These are phyloP conservation scores for Drosophila neoperkinsi DNA, from an alignment of 2,888 invertebrate species.

Conservation along the genomic window DNA sequence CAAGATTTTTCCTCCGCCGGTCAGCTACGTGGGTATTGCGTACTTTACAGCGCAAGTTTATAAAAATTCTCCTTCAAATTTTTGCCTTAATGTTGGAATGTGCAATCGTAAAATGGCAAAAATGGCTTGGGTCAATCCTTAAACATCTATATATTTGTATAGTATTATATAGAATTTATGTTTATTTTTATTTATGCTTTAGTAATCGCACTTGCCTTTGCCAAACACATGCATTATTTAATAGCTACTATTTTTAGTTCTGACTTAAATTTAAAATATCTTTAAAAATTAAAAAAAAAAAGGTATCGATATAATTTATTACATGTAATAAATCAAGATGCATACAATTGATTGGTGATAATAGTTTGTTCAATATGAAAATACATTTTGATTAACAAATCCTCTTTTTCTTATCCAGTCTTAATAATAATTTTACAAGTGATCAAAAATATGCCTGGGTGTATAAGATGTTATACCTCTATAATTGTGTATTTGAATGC, in stretches of 20 bases:
- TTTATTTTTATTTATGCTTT: background rate
- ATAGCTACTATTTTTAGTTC: background rate
- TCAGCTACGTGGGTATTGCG: slow-evolving; percentile 37
- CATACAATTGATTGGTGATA: background rate
- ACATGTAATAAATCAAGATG: background rate
- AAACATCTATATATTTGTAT: background rate
- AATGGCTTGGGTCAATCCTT: background rate
- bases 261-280: background rate
- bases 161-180: background rate
- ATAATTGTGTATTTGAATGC: background rate
- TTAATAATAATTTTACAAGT: background rate
- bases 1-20: slow-evolving; percentile 48
- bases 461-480: background rate
- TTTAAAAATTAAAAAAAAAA: background rate
- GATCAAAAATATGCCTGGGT: background rate
- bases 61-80: slow-evolving; percentile 6
- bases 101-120: slow-evolving; percentile 8
- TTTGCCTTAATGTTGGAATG: slow-evolving; percentile 4
- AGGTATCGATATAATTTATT: background rate
- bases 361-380: background rate
- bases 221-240: background rate
- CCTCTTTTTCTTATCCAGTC: background rate
- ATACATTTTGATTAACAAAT: background rate
- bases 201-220: background rate
- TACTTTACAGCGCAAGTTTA: slow-evolving; percentile 23